Evolutionary conservation across 1,140 invertebrate species (phyloP).

Genomic region (Drosophila kanapiae): DNA sequence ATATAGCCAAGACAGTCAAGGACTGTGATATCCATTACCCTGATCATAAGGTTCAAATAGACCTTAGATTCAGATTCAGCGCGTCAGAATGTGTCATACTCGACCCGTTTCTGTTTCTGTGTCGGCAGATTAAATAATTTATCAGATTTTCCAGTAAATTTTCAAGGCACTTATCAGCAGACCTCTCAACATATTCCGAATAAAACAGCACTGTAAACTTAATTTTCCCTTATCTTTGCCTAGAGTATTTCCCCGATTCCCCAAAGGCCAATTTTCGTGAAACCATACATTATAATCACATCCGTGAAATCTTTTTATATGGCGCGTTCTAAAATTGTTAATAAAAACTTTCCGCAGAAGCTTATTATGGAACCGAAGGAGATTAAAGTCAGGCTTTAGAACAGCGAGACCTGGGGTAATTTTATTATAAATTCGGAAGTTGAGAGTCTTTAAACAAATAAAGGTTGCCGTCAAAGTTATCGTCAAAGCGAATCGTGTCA

Average conservation of each 20-base stretch:
- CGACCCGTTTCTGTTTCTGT: neutral
- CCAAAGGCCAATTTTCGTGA: slow-evolving; percentile 12
- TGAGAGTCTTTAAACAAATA: neutral
- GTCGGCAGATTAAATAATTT: neutral
- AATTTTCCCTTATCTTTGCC: slow-evolving; percentile 7
- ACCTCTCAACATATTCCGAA: neutral
- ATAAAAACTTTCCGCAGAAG: slow-evolving; percentile 13
- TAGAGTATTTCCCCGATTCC: slow-evolving; percentile 6
- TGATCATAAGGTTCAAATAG: neutral
- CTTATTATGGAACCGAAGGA: neutral
- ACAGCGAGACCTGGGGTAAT: neutral
- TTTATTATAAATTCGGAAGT: neutral
- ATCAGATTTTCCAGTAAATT: slow-evolving; percentile 2
- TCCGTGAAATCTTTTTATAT: slow-evolving; percentile 5
- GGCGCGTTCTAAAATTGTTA: neutral
- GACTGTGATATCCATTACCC: neutral
- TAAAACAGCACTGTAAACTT: neutral
- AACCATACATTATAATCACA: slow-evolving; percentile 20
- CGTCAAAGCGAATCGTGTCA: slow-evolving; percentile 20
- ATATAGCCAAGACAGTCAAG: neutral
- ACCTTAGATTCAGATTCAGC: neutral
- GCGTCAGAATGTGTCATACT: neutral
- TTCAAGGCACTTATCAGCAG: slow-evolving; percentile 4
- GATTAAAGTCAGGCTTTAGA: neutral
- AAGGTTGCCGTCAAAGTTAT: neutral